Percentiles rank a stretch among this genome's conserved stretches.
These are phyloP conservation scores for Morpho helenor DNA, from an alignment of 2,888 invertebrate species.

Conservation along the genomic window DNA sequence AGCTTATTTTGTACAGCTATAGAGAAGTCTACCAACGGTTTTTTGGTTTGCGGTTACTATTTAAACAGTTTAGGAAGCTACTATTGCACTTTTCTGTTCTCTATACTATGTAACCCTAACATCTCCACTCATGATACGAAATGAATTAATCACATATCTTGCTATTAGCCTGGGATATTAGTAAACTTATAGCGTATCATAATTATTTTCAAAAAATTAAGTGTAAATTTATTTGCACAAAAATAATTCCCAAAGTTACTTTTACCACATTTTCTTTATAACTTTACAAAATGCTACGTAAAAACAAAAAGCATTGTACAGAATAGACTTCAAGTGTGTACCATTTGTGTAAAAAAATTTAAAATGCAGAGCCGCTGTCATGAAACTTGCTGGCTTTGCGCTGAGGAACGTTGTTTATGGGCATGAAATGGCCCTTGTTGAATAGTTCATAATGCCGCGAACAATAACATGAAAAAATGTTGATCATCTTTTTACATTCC, in stretches of 20 bases:
- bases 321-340: conserved; percentile 11
- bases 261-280: background rate
- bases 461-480: conserved; percentile 1
- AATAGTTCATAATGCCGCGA: conserved; percentile 5
- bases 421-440: conserved; percentile 5
- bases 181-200: too few relatives aligned
- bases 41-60: too few relatives aligned
- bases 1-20: too few relatives aligned
- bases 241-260: background rate
- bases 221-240: too few relatives aligned
- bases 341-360: conserved; percentile 17
- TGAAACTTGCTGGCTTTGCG: conserved; percentile 5
- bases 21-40: too few relatives aligned
- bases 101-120: too few relatives aligned
- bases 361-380: conserved; percentile 16
- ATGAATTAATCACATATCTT: too few relatives aligned
- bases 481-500: background rate
- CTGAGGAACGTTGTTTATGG: conserved; percentile 12
- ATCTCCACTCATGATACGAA: too few relatives aligned
- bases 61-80: too few relatives aligned
- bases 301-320: conserved; percentile 14
- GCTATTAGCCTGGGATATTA: too few relatives aligned
- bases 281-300: conserved; percentile 2
- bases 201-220: too few relatives aligned
- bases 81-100: too few relatives aligned